Base-by-base conservation (phyloP, 2,113 vertebrate species). In the human region DNA sequence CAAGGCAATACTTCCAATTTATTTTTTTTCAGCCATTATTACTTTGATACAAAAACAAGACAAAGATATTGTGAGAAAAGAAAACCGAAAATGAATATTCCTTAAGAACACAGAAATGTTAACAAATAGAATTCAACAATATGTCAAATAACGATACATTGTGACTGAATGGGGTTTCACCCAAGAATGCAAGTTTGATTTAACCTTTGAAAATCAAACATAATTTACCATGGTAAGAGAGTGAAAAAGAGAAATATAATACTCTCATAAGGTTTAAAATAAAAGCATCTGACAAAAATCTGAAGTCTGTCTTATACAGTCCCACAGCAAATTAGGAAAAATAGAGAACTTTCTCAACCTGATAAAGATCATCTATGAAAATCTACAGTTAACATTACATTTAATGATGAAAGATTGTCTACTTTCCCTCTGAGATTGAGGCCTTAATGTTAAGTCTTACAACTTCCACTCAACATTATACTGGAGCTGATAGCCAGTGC, bases 401-500 rank as follows among this genome's bases (percentile, higher is more conserved):
- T 43, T 13, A 45, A 52, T 23, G 23, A 61, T 11, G 12, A 64
- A 45, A 16, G 16, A 48, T 8, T 23, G 16, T 8, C 85, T 23
- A 8, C 27, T 30, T n/a, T 16, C 73, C 70, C 38, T 45, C 22
- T 61, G 27, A 80, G 64, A 52, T 8, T 5, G 12, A 72, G 43
- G 32, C 80, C 64, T 79, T 48, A 9, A 84, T 7, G 7, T 12
- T 75, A 20, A 10, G 14, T 57, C 27, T 48, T 23, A 72, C 23
- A 14, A 18, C 25, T 40, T 82, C 27, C 55, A 40, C 17, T 27
- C 17, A 61, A 8, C 5, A 11, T 30, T 27, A 45, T 35, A 11
- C 22, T 23, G 0, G 13, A 50, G 45, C 35, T 20, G 40, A 64
- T 0, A 30, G 14, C 6, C 14, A 38, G 2, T 2, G 13, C 8